These are phyloP conservation scores for Keiferia lycopersicella DNA, from an alignment of 2,888 invertebrate genomes.

Conservation along the genomic window DNA sequence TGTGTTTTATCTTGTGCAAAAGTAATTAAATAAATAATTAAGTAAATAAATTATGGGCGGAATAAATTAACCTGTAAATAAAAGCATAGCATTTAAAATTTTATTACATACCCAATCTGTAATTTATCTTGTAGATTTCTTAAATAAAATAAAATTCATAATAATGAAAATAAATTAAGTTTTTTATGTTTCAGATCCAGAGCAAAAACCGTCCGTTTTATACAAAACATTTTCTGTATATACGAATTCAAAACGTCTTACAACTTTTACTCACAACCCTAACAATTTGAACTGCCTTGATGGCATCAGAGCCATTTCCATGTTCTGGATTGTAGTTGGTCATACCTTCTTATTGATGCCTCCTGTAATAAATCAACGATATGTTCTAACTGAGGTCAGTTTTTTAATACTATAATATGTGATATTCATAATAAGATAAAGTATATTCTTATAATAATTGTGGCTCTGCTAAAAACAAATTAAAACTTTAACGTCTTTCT, in stretches of 20 bases:
- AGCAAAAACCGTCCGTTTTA: conserved; percentile 21
- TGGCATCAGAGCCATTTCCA: conserved; percentile 53
- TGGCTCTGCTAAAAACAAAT: too few relatives aligned
- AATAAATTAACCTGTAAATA: too few relatives aligned
- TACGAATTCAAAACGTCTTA: conserved; percentile 46
- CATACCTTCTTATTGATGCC: conserved; percentile 38
- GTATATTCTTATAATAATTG: too few relatives aligned
- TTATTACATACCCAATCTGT: too few relatives aligned
- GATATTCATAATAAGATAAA: too few relatives aligned
- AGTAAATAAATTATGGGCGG: too few relatives aligned
- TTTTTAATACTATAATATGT: background rate
- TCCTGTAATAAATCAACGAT: background rate
- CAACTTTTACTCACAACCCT: conserved; percentile 38
- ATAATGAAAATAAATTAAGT: background rate
- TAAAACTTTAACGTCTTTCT: background rate
- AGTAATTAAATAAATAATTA: too few relatives aligned
- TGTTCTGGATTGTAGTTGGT: conserved; percentile 56
- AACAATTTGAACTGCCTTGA: conserved; percentile 52
- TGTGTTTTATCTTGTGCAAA: too few relatives aligned
- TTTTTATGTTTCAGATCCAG: conserved; percentile 32
- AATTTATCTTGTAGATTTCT: too few relatives aligned
- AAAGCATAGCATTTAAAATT: too few relatives aligned
- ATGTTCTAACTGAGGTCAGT: background rate
- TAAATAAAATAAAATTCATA: too few relatives aligned
- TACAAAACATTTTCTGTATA: conserved; percentile 38